These are phyloP conservation scores for Sinocyclocheilus maitianheensis DNA, from an alignment of 2,113 vertebrate species.

Conservation along the genomic window DNA sequence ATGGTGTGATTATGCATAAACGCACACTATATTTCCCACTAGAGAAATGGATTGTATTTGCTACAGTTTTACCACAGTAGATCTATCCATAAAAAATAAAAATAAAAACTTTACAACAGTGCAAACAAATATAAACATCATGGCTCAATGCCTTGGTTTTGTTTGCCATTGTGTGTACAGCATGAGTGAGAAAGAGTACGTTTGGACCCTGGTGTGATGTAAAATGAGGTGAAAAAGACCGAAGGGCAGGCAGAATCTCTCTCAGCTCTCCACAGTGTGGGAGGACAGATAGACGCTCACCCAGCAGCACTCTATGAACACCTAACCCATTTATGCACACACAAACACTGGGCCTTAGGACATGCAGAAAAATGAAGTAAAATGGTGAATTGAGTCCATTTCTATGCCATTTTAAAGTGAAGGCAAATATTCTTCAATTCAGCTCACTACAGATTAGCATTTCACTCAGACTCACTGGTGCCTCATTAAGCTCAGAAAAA, in stretches of 20 bases:
- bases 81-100: background rate
- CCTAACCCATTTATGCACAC: constrained; percentile 7
- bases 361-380: background rate
- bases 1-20: background rate
- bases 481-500: background rate
- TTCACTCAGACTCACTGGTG: background rate
- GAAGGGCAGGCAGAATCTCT: constrained; percentile 12
- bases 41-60: background rate
- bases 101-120: background rate
- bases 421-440: background rate
- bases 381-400: background rate
- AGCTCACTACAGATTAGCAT: background rate
- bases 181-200: background rate
- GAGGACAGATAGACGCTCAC: constrained; percentile 10
- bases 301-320: constrained; percentile 13
- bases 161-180: background rate
- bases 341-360: constrained; percentile 12
- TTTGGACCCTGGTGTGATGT: background rate
- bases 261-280: constrained; percentile 4
- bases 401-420: background rate
- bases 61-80: background rate
- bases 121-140: background rate
- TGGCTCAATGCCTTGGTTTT: background rate
- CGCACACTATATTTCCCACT: constrained; percentile 1
- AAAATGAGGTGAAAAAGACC: constrained; percentile 26